Base-by-base conservation (phyloP, 2,888 invertebrate genomes). In the Tholera decimalis region DNA sequence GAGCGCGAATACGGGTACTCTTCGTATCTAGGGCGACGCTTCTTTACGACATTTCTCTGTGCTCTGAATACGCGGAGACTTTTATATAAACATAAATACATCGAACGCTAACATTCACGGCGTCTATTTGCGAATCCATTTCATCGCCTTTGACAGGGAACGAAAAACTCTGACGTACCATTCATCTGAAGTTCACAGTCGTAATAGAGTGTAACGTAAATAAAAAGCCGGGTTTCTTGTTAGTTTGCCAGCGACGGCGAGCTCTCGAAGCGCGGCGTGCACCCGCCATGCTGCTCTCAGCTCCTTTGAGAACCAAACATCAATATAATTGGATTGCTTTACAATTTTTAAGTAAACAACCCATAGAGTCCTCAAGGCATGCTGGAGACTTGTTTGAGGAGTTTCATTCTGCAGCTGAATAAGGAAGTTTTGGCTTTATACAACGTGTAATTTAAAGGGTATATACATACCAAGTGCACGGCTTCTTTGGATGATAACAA, bases 251-350 rank as follows among this genome's bases (percentile, higher is more conserved):
- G n/a, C 75, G 76, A 69, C 77, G 78, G 79, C 73, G 59, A 72
- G 81, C 80, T 87, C 83, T 88, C 84, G 82, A 87, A 84, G 82
- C 76, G 79, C 83, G 85, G 73, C 63, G 15, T 85, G 73, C 72
- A 74, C 20, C 78, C 75, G 64, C 69, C 68, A 76, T 73, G 64
- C 66, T 74, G 86, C 88, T 88, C 85, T 87, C 86, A 84, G 77
- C 74, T 83, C 86, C 89, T 93, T 93, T 93, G 93, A 91, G 83
- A 79, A 79, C 85, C 89, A 88, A 89, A 89, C 88, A 85, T 88
- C 88, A 85, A 88, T 89, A 88, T 93, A 93, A 93, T 93, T 93
- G 93, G 92, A 93, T 94, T 91, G 91, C 89, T 84, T 85, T 83
- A 83, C 84, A 83, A 84, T 87, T 89, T 85, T 87, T 83, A 82